Base-by-base conservation (phyloP, 2,888 invertebrate species). In the Meganola albula region DNA sequence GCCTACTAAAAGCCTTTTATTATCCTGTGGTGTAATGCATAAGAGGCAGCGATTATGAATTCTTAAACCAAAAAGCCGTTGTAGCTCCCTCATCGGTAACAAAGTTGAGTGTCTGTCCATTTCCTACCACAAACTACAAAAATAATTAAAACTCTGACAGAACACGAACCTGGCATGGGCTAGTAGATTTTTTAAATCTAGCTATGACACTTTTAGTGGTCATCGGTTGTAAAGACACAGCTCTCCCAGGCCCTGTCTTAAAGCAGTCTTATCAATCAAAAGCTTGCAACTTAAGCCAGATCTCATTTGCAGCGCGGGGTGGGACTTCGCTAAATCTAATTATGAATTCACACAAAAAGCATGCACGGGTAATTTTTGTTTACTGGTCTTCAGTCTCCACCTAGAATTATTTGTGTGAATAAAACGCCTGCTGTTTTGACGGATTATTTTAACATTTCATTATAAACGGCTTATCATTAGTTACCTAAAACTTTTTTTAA, bases 281-380 rank as follows among this genome's bases (percentile, higher is more conserved):
- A 23, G 38, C 41, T 44, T 55, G 1, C 42, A 35, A 46, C 62
- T 72, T 67, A 39, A 1, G 37, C 67, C 69, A 58, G 40, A 41
- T 12, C 31, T 36, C 48, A 33, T 48, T 61, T 61, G 60, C 67
- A 58, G 53, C 41, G 56, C 58, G 62, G 78, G 80, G 75, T 64
- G 79, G 71, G 48, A 59, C 71, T 63, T 70, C 70, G 79, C 82
- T 77, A 85, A 85, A 84, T 85, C 84, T 80, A 85, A 85, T 85
- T 84, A 85, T 68, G 71, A 72, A 57, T 66, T 58, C 57, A 53
- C 51, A 66, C 63, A 76, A 74, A 82, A 77, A 74, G 70, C 60
- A 55, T 48, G 55, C 58, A 53, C 60, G 66, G 58, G 56, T 55
- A 49, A 65, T 71, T 75, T 74, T 74, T 72, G 66, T 70, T 74